These are phyloP conservation scores for Clanis bilineata DNA, from an alignment of 2,888 invertebrate genomes.

Conservation along the genomic window DNA sequence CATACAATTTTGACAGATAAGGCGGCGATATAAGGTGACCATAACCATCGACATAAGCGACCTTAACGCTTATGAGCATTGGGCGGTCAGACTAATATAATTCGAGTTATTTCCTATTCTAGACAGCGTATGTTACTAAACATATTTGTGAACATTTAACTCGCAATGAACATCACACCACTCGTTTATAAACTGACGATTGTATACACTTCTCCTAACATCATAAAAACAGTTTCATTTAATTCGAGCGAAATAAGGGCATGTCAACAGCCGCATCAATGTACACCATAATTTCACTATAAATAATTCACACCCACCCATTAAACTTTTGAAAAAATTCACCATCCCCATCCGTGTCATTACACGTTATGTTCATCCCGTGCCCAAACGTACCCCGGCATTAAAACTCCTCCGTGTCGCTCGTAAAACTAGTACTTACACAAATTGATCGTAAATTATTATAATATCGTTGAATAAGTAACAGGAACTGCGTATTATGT, in stretches of 20 bases:
- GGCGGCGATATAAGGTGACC: no score
- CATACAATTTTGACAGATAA: no score
- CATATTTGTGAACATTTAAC: no score
- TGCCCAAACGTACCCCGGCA: background rate
- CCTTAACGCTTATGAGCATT: no score
- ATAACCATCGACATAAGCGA: no score
- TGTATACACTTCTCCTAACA: no score
- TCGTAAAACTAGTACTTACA: constrained; percentile 63
- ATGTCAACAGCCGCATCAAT: background rate
- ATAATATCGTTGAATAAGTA: constrained; percentile 49
- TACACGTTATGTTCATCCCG: background rate
- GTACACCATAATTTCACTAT: background rate
- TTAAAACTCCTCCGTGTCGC: constrained; percentile 28
- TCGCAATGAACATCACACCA: no score
- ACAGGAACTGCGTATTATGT: constrained; percentile 51
- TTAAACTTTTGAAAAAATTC: background rate
- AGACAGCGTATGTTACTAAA: no score
- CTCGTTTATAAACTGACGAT: no score
- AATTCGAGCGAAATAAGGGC: background rate
- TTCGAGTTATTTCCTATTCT: no score
- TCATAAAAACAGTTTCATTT: background rate
- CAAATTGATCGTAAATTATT: constrained; percentile 73
- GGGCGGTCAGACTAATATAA: no score
- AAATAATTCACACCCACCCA: background rate
- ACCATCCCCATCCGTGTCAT: background rate